Evolutionary conservation across 1,140 invertebrate genomes (phyloP), one percentile per base, ranked within the genome.

Genomic region (Neomicropteryx cornuta): DNA sequence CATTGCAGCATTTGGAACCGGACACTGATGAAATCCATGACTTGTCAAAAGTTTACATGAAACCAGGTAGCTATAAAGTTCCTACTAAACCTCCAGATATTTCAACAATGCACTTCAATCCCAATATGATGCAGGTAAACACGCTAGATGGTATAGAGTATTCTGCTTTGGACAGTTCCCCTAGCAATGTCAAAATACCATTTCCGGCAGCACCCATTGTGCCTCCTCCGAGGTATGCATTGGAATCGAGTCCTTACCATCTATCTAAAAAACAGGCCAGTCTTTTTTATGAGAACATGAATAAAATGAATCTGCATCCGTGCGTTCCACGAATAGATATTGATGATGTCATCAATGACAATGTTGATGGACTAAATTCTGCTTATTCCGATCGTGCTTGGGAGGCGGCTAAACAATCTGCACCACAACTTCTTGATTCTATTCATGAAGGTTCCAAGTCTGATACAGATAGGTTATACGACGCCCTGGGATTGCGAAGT

Each of bases 1-100:
- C 62, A 60, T 56, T 61, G 47, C 59, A 62, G 59, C 60, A 59
- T 50, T 53, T 59, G 50, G 60, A 66, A 46, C 48, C 56, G 41
- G 62, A 66, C 48, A 63, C 58, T 50, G 62, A 66, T 62, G 62
- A 66, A 58, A 62, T 58, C 50, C 57, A 63, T 39, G 62, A 66
- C 50, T 60, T 62, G 47, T 58, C 60, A 18, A 66, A 63, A 53
- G 62, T 63, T 14, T 67, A 67, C 48, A 67, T 67, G 62, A 64
- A 66, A 42, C 64, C 64, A 35, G 64, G 64, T 17, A 67, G 64
- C 41, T 67, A 67, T 31, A 64, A 66, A 48, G 60, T 67, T n/a
- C 62, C 62, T 6, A 66, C 63, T 45, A 67, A 66, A 36, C 60
- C 60, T 34, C 44, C 58, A 22, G 57, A 65, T 49, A 6, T 62